Conservation (phyloP, 1,140 invertebrate genomes). For the Periplaneta americana region DNA sequence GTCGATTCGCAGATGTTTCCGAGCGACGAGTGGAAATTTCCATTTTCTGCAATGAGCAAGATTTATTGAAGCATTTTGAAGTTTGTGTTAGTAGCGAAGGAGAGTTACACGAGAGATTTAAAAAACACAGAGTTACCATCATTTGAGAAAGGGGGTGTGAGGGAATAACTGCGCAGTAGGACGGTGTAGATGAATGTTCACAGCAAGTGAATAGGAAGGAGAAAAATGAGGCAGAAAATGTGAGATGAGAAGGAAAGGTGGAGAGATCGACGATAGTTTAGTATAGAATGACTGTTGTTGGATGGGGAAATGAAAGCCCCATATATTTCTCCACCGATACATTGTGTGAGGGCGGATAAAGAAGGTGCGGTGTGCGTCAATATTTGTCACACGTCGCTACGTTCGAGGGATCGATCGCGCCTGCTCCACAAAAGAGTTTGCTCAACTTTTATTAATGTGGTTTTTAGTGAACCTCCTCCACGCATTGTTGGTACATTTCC, state of each 20-base stretch:
- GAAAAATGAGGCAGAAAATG: slow-evolving; percentile 13
- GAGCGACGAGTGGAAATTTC: neutral
- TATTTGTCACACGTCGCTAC: neutral
- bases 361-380: neutral
- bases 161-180: neutral
- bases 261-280: slow-evolving; percentile 1
- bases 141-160: neutral
- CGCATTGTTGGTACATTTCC: neutral
- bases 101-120: neutral
- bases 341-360: neutral
- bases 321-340: neutral
- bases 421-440: neutral
- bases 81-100: neutral
- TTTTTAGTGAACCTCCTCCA: neutral
- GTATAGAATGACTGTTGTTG: neutral
- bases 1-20: neutral
- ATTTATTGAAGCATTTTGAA: neutral
- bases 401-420: neutral
- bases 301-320: slow-evolving; percentile 1
- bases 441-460: neutral
- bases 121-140: neutral
- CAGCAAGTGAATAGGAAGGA: slow-evolving; percentile 9
- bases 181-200: slow-evolving; percentile 7
- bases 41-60: neutral
- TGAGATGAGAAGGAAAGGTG: neutral